These are phyloP conservation scores for Pogonophryne albipinna DNA, from an alignment of 2,797 vertebrate genomes.

Conservation along the genomic window DNA sequence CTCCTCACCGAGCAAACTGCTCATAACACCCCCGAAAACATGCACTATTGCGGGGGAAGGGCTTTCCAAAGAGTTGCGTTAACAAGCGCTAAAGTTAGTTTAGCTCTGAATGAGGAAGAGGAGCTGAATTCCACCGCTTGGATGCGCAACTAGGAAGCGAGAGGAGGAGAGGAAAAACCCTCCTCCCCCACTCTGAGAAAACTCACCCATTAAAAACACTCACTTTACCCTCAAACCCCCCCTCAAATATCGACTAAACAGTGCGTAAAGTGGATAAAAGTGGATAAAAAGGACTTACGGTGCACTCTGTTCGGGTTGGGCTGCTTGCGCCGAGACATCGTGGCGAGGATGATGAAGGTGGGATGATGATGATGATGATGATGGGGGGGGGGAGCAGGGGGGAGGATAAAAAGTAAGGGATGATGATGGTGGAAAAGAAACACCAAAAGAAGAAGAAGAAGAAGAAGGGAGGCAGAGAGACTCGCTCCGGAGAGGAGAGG, in stretches of 20 bases:
- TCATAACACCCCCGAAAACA: constrained; percentile 14
- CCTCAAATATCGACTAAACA: neutral
- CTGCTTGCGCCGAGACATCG: constrained; percentile 91
- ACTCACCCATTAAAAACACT: too few species aligned
- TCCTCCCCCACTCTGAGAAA: neutral
- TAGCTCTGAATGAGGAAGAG: constrained; percentile 82
- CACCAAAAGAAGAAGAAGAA: constrained; percentile 19
- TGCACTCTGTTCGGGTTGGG: constrained; percentile 89
- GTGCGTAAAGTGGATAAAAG: neutral
- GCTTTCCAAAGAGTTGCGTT: constrained; percentile 2
- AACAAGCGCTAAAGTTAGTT: neutral
- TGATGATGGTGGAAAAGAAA: constrained; percentile 33
- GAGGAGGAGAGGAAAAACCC: constrained; percentile 46
- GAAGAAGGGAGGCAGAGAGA: constrained; percentile 85
- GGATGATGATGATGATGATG: constrained; percentile 51
- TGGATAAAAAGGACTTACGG: constrained; percentile 84
- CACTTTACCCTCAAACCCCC: too few species aligned
- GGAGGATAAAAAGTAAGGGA: constrained; percentile 31
- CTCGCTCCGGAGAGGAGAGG: constrained; percentile 90
- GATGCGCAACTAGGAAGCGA: constrained; percentile 94
- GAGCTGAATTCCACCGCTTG: constrained; percentile 94
- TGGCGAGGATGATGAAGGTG: constrained; percentile 71
- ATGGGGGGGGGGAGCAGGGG: constrained; percentile 41
- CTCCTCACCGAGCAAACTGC: constrained; percentile 30
- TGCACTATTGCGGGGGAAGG: neutral